Percentiles rank a stretch among this genome's conserved stretches.
Conservation (phyloP, 2,113 vertebrate genomes). For the Clarias magur region DNA sequence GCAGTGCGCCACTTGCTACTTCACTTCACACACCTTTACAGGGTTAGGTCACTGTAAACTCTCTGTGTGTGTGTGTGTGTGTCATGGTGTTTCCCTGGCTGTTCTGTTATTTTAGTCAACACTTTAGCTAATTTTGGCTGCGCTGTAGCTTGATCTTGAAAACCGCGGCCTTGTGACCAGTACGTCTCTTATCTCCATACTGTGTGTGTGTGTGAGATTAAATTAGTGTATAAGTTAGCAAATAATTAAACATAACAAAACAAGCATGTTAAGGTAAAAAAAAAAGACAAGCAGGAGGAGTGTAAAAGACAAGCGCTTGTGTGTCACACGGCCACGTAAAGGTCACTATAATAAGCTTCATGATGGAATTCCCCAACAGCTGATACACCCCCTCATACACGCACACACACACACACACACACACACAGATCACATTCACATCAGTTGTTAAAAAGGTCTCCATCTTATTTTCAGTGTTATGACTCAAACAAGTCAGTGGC, state of each 20-base stretch:
- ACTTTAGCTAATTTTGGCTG: slow-evolving; percentile 52
- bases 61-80: slow-evolving; percentile 6
- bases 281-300: slow-evolving; percentile 22
- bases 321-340: background rate
- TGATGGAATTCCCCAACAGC: slow-evolving; percentile 25
- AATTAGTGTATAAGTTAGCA: background rate
- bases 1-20: background rate
- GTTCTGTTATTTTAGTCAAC: slow-evolving; percentile 38
- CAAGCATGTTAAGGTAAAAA: background rate
- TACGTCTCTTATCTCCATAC: background rate
- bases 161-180: background rate
- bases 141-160: slow-evolving; percentile 17
- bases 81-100: slow-evolving; percentile 43
- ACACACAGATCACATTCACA: background rate
- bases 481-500: too few relatives aligned
- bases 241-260: background rate
- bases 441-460: too few relatives aligned
- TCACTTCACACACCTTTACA: background rate
- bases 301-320: background rate
- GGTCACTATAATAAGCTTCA: slow-evolving; percentile 15
- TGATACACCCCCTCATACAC: slow-evolving; percentile 18
- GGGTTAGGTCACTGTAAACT: background rate
- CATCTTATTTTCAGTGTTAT: too few relatives aligned
- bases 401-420: slow-evolving; percentile 4
- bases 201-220: background rate